Conservation (phyloP, 2,888 invertebrate genomes). For the Polia nebulosa region DNA sequence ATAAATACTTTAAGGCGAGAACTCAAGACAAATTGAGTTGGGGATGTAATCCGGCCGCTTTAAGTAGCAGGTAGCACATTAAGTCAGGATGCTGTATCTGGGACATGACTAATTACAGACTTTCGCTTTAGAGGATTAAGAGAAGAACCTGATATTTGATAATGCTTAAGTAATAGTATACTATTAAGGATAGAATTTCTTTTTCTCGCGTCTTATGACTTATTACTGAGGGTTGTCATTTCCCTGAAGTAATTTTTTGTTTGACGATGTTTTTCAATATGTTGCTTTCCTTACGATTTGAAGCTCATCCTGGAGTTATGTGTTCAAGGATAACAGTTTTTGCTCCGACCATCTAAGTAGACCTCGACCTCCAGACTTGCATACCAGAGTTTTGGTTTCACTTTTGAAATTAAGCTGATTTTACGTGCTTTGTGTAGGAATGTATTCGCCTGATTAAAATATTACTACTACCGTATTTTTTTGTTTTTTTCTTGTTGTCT, state of each 20-base stretch:
- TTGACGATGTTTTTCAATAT: not conserved
- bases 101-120: conserved; percentile 62
- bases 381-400: no score
- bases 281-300: fast-evolving
- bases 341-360: not conserved
- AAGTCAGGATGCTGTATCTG: conserved; percentile 42
- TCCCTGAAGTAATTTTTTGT: not conserved
- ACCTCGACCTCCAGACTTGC: not conserved
- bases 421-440: not conserved
- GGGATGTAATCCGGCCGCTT: conserved; percentile 48
- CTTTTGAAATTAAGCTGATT: not conserved
- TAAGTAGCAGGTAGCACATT: conserved; percentile 48
- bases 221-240: not conserved
- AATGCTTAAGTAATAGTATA: conserved; percentile 25
- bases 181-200: not conserved
- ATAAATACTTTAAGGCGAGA: conserved; percentile 43
- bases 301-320: not conserved
- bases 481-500: no score
- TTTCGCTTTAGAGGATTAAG: conserved; percentile 38
- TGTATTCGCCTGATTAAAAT: no score
- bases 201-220: not conserved
- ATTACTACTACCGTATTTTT: no score
- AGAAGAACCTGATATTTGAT: conserved; percentile 27
- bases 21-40: conserved; percentile 55
- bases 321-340: not conserved